phyloP scores from a whole-genome alignment of 35 echinoderm and acorn worm species.

The Lytechinus pictus region DNA sequence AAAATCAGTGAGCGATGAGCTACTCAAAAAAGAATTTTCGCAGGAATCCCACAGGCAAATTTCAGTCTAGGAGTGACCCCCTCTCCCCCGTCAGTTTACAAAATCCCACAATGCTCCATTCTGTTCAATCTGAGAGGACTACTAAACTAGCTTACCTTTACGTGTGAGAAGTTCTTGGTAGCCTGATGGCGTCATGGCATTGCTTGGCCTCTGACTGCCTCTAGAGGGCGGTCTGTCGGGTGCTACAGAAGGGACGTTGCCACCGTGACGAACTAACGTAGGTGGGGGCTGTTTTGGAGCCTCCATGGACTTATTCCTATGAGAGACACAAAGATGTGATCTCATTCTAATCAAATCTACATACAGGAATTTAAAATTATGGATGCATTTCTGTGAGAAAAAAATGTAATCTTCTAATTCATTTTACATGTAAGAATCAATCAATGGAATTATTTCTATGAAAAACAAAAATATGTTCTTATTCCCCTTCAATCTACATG shows the following conservation, averaged over 20 bases:
- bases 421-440: too few species aligned
- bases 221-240: constrained; percentile 27
- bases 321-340: neutral
- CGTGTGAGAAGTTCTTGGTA: neutral
- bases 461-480: too few species aligned
- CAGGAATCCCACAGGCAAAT: too few species aligned
- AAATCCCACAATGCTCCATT: neutral
- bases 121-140: neutral
- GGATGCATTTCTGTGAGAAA: too few species aligned
- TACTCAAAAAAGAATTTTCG: too few species aligned
- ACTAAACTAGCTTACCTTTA: neutral
- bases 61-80: too few species aligned
- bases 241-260: neutral
- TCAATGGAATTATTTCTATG: too few species aligned
- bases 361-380: too few species aligned
- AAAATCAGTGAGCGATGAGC: too few species aligned
- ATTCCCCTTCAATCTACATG: too few species aligned
- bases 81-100: neutral
- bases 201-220: neutral
- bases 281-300: neutral
- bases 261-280: neutral
- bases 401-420: too few species aligned
- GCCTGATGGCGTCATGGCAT: constrained; percentile 12
- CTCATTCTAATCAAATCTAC: too few species aligned
- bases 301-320: neutral